Evolutionary conservation across 1,140 invertebrate species (phyloP).

Genomic region (Bacillus rossius): DNA sequence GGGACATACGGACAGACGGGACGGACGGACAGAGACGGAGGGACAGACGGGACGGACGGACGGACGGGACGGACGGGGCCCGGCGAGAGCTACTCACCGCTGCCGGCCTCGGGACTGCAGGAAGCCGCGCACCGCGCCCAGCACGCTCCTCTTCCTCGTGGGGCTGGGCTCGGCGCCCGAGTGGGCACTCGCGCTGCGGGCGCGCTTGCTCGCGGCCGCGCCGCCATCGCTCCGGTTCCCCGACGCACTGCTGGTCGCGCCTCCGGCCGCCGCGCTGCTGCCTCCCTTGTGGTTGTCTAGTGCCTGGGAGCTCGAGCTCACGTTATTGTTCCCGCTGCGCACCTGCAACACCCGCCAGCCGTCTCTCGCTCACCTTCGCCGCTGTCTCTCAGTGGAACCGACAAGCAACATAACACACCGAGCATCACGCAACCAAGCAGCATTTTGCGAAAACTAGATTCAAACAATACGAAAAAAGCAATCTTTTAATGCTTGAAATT

Average conservation of each 20-base stretch:
- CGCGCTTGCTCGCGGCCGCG: not conserved
- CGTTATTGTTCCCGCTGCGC: conserved; percentile 12
- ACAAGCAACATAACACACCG: too few relatives aligned
- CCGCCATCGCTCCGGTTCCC: not conserved
- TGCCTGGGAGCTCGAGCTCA: conserved; percentile 5
- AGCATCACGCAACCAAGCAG: too few relatives aligned
- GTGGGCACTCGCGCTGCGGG: not conserved
- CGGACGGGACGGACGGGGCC: too few relatives aligned
- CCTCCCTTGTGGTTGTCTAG: not conserved
- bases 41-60: too few relatives aligned
- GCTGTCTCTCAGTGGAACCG: too few relatives aligned
- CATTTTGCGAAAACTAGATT: not conserved
- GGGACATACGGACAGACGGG: too few relatives aligned
- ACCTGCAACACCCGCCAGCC: not conserved
- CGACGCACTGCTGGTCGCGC: not conserved
- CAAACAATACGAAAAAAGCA: not conserved
- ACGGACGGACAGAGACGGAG: too few relatives aligned
- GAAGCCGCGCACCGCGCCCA: conserved; percentile 10
- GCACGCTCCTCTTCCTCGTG: conserved; percentile 6
- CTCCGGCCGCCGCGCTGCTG: not conserved
- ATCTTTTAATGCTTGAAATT: too few relatives aligned
- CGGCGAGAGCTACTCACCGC: not conserved
- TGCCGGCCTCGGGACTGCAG: conserved; percentile 7
- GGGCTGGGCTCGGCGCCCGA: conserved; percentile 7
- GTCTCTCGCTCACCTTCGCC: too few relatives aligned